Base-by-base conservation (phyloP, 2,797 vertebrate genomes). In the Peromyscus nudipes region DNA sequence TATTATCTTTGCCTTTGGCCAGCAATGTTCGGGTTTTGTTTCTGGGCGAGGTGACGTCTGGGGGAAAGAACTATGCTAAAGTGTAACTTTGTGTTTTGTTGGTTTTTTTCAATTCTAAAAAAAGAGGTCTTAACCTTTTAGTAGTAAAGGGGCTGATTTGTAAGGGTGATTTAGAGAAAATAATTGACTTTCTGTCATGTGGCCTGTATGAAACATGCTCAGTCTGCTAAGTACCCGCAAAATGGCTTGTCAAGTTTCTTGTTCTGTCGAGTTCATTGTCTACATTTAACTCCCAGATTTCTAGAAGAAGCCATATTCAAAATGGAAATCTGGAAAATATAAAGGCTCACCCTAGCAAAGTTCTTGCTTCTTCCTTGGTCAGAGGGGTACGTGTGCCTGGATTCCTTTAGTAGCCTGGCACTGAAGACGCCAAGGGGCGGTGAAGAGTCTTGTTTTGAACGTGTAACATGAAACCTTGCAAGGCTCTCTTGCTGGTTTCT, bases 61-160 rank as follows among this genome's bases (percentile, higher is more conserved):
- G 49, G 29, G 10, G 88, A 67, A 64, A 25, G 43, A 69, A 37
- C 17, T 89, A 31, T 82, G 64, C 4, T 81, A 69, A 85, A 49
- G 14, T 67, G 8, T 49, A 76, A 29, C 57, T 49, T 37, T 57
- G 19, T 31, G 12, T 87, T 95, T 89, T 81, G 69, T 57, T 75
- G 19, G 40, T 80, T 76, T 80, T 80, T 76, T 52, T 5, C 55
- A 4, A 79, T 83, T 71, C 4, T 65, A 43, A 62, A 34, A 55
- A 91, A 67, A 94, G 43, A 94, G 43, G 17, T 80, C 34, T 73
- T 73, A 79, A 79, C 76, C 81, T n/a, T 89, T 89, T 65, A 43
- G 79, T 75, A 60, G 40, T 73, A 85, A 94, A 75, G 6, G 16
- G 12, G 1, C 71, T 80, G 76, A 57, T 46, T 77, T 90, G 25